Conservation (phyloP, 1,140 invertebrate species). For the Agraylea sexmaculata region DNA sequence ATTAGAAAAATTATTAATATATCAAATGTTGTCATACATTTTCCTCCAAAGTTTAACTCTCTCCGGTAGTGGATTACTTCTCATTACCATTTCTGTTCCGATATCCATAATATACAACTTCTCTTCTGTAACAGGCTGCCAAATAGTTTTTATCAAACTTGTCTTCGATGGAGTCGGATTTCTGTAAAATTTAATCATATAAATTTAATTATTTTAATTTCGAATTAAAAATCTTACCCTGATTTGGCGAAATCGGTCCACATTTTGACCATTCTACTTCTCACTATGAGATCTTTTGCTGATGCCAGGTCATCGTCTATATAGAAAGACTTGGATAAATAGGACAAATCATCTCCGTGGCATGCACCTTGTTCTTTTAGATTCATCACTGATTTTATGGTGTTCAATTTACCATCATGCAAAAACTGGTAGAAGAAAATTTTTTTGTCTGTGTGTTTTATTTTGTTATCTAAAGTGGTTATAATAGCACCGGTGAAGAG, state of each 20-base stretch:
- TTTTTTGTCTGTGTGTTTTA: background rate
- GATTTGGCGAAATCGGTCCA: conserved; percentile 37
- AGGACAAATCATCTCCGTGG: conserved; percentile 22
- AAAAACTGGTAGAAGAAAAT: conserved; percentile 7
- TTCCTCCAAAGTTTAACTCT: background rate
- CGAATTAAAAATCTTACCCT: conserved; percentile 22
- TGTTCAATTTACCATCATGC: conserved; percentile 8
- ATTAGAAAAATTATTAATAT: too few species aligned
- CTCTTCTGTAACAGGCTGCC: background rate
- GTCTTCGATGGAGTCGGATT: background rate
- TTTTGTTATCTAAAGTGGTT: background rate
- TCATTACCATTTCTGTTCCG: background rate
- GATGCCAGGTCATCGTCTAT: background rate
- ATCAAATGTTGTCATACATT: background rate
- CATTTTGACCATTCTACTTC: conserved; percentile 25
- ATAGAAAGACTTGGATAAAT: conserved; percentile 16
- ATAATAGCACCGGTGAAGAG: conserved; percentile 4
- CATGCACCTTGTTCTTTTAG: conserved; percentile 10
- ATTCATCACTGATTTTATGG: conserved; percentile 2
- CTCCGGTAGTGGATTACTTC: background rate
- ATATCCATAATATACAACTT: background rate
- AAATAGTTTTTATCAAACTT: background rate
- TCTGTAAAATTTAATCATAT: conserved; percentile 4
- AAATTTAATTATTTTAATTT: background rate
- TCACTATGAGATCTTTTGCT: conserved; percentile 15